Evolutionary conservation across 2,888 invertebrate species (phyloP).

Genomic region (Aromia moschata): DNA sequence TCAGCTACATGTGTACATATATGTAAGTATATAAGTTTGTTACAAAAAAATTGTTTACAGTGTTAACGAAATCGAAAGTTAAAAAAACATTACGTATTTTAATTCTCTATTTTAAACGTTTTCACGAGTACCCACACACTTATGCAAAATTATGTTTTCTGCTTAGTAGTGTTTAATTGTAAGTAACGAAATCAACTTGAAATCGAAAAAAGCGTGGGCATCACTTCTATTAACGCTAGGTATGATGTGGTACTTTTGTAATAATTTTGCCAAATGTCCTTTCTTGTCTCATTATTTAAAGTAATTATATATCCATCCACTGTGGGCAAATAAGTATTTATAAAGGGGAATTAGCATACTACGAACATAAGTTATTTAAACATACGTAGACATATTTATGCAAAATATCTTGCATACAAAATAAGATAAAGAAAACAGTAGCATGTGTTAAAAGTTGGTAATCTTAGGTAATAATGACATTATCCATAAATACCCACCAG

Average conservation of each 20-base stretch:
- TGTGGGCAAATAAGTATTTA: background rate
- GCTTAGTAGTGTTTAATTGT: background rate
- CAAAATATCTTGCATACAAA: background rate
- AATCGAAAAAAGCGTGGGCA: background rate
- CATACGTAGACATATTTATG: too few relatives aligned
- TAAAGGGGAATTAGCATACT: background rate
- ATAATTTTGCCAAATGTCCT: background rate
- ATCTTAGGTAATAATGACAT: too few relatives aligned
- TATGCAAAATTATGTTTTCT: background rate
- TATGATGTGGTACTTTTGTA: background rate
- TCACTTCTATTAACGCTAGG: background rate
- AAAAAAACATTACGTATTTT: too few relatives aligned
- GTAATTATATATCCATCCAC: background rate
- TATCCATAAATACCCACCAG: too few relatives aligned
- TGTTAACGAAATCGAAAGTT: too few relatives aligned
- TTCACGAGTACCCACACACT: background rate
- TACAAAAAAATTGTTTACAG: too few relatives aligned
- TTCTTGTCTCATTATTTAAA: background rate
- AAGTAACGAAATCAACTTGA: too few relatives aligned
- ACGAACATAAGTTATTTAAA: too few relatives aligned
- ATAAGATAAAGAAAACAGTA: background rate
- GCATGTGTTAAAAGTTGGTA: background rate
- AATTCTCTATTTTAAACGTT: too few relatives aligned
- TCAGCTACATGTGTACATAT: too few relatives aligned
- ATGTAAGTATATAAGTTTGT: too few relatives aligned